Percentiles rank a stretch among this genome's conserved stretches.
Evolutionary conservation across 2,113 vertebrate genomes (phyloP).

Genomic region (Lasiurus cinereus): DNA sequence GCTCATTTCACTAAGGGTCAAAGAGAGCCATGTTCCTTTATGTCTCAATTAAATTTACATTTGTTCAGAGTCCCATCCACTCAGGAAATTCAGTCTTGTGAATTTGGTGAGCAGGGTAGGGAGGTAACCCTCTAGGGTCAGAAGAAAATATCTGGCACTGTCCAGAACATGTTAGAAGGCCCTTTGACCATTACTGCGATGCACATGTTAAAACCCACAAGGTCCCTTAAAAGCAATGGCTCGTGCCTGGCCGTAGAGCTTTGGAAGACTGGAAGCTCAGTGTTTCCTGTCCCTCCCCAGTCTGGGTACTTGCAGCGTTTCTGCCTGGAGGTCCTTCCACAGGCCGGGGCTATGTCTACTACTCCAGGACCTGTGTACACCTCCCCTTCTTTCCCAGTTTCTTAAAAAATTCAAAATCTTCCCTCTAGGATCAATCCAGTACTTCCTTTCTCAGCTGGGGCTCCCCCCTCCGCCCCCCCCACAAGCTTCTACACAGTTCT

Average conservation of each 20-base stretch:
- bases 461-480: too few species aligned
- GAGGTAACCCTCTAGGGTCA: not conserved
- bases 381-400: not conserved
- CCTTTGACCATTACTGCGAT: not conserved
- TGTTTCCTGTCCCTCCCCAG: too few species aligned
- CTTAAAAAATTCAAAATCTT: not conserved
- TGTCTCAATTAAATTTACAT: not conserved
- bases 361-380: not conserved
- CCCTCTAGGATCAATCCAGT: not conserved
- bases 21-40: not conserved
- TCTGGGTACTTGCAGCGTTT: not conserved
- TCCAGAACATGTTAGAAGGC: not conserved
- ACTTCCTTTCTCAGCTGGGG: not conserved
- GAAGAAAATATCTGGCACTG: not conserved
- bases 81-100: conserved; percentile 2
- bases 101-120: not conserved
- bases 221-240: not conserved
- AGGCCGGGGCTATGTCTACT: not conserved
- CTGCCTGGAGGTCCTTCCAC: not conserved
- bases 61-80: not conserved
- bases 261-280: not conserved
- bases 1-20: not conserved
- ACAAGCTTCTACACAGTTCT: not conserved
- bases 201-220: not conserved
- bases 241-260: not conserved